Evolutionary conservation across 2,113 vertebrate species (phyloP), one percentile per base, ranked within the genome.

Genomic region (Macaca mulatta): DNA sequence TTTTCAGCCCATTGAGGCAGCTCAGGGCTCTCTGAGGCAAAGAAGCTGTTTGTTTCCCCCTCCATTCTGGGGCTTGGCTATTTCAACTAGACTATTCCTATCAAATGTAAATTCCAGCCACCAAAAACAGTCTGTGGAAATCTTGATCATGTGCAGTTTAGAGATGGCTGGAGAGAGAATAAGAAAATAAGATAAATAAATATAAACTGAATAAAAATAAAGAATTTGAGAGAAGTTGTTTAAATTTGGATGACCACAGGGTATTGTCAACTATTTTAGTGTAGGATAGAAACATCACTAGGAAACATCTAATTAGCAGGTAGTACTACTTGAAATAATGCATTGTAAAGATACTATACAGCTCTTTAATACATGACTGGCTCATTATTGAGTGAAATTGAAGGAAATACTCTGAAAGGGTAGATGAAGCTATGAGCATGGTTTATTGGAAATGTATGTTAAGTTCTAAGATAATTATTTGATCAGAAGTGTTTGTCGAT

Each of bases 31-130:
- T 94, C 38, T 87, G 17, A 86, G 91, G 43, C 74, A 82, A 90
- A 96, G 90, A 38, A 45, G 17, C 59, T 85, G 59, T 89, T 95
- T 94, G 93, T 97, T 95, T 88, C 30, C 78, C 48, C 25, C 61
- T 94, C 59, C 16, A 45, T 86, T 84, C 55, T n/a, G 93, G 89
- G 94, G 16, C 40, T 94, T 78, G 27, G 91, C 35, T 89, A 14
- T 69, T 81, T 98, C 93, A 43, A 14, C 81, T 61, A 57, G 67
- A 85, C 18, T 16, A 9, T 75, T 90, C n/a, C 74, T 64, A 32
- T 45, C 2, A 5, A 70, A 94, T 95, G 59, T 72, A 94, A 97
- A 95, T 85, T 23, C 43, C 45, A 78, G 79, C 79, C 30, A 20
- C 17, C 0, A 2, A 55, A 30, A 96, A 50, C n/a, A 55, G 92